Evolutionary conservation across 37 sponge, comb jelly and placozoan species (phyloP).

Genomic region (Bolinopsis microptera): DNA sequence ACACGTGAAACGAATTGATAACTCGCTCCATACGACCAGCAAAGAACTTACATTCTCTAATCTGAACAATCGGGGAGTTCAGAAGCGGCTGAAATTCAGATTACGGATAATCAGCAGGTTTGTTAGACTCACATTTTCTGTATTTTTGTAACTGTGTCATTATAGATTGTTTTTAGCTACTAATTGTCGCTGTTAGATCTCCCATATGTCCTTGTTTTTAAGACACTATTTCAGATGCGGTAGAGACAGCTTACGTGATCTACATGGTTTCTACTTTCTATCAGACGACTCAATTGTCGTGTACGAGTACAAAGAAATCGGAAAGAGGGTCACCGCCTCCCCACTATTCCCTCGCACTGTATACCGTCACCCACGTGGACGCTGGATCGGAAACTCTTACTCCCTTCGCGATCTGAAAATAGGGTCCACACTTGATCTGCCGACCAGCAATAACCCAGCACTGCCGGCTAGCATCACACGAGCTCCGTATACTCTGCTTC

Average conservation of each 20-base stretch:
- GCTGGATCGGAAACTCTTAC: not conserved
- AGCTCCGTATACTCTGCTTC: not conserved
- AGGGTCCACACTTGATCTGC: not conserved
- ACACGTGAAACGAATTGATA: slow-evolving; percentile 5
- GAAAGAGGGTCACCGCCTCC: slow-evolving; percentile 19
- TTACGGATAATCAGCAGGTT: slow-evolving; percentile 34
- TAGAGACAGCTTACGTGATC: slow-evolving; percentile 53
- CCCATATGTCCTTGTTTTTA: no score
- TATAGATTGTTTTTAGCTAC: no score
- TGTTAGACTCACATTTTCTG: no score
- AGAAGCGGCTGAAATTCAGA: not conserved
- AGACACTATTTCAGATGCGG: no score
- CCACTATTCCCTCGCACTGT: not conserved
- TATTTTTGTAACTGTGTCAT: no score
- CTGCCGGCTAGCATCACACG: slow-evolving; percentile 12
- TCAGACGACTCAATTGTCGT: slow-evolving; percentile 25
- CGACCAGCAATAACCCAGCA: slow-evolving; percentile 18
- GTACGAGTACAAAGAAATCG: slow-evolving; percentile 56
- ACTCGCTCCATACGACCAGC: slow-evolving; percentile 4
- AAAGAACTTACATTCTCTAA: not conserved
- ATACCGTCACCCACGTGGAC: slow-evolving; percentile 1
- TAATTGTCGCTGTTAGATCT: no score
- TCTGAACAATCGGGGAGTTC: not conserved
- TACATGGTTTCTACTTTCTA: slow-evolving; percentile 21
- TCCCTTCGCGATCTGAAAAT: not conserved